Evolutionary conservation across 1,140 invertebrate species (phyloP).

Genomic region (Portunus trituberculatus): DNA sequence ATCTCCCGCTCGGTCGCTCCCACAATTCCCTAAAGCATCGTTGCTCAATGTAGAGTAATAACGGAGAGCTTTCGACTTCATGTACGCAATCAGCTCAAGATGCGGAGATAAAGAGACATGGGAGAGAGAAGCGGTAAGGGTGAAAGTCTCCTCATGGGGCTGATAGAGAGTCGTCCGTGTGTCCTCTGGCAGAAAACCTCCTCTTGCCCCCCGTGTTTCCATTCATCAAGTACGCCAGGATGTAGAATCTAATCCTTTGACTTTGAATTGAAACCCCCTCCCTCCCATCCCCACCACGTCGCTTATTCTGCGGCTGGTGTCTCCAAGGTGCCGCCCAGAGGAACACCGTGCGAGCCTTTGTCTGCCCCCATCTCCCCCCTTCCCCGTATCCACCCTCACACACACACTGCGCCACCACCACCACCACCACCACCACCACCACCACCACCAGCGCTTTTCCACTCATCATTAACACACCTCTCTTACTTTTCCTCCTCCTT

Average conservation of each 20-base stretch:
- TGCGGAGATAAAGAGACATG: constrained; percentile 47
- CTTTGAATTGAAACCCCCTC: constrained; percentile 75
- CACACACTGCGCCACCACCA: not conserved
- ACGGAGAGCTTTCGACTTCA: constrained; percentile 73
- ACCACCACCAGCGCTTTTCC: too few species aligned
- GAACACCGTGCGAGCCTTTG: not conserved
- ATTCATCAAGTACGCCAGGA: constrained; percentile 73
- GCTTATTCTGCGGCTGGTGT: constrained; percentile 71
- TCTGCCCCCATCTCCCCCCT: not conserved
- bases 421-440: too few species aligned
- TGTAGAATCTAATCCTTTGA: constrained; percentile 74
- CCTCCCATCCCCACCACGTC: too few species aligned
- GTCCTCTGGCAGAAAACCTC: constrained; percentile 60
- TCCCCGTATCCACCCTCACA: not conserved
- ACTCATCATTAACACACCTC: too few species aligned
- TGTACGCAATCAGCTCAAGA: constrained; percentile 72
- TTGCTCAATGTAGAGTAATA: constrained; percentile 73
- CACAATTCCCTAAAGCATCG: constrained; percentile 73
- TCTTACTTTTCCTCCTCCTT: too few species aligned
- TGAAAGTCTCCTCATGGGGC: not conserved
- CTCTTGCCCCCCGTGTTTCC: constrained; percentile 68
- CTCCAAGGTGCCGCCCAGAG: constrained; percentile 61
- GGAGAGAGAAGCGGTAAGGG: constrained; percentile 34
- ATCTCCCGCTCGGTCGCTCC: constrained; percentile 64
- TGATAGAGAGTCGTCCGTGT: constrained; percentile 40